A percentile compares a stretch with the other conserved stretches of the same genome.
phyloP scores from a whole-genome alignment of 2,113 vertebrate genomes.

The Silurus asotus region DNA sequence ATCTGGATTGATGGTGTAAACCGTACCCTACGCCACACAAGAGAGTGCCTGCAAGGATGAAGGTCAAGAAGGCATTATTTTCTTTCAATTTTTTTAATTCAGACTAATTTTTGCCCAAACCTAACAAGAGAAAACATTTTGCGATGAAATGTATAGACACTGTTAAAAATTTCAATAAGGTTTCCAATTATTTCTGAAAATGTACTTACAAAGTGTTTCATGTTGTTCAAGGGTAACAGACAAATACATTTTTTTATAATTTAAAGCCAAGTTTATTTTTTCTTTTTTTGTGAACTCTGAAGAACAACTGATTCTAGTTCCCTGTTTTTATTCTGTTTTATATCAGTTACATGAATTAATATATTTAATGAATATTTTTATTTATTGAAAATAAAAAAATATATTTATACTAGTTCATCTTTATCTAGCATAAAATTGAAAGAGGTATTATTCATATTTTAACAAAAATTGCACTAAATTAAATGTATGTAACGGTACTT shows the following conservation, averaged over 20 bases:
- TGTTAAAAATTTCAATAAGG: background rate
- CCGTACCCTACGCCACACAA: background rate
- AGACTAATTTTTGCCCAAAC: background rate
- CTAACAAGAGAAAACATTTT: background rate
- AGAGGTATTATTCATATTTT: background rate
- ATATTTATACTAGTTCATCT: background rate
- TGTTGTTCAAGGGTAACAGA: too few species aligned
- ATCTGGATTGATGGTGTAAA: constrained; percentile 15
- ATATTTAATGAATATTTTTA: too few species aligned
- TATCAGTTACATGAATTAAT: too few species aligned
- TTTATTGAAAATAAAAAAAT: background rate
- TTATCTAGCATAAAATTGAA: background rate
- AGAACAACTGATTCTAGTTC: too few species aligned
- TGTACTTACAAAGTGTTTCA: background rate
- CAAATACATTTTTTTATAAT: too few species aligned
- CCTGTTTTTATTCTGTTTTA: too few species aligned
- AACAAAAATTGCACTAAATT: too few species aligned
- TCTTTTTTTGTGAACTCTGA: too few species aligned
- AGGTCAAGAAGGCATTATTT: background rate
- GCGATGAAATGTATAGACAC: background rate
- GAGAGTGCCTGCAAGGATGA: background rate
- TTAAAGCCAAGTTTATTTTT: too few species aligned
- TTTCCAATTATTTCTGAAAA: background rate
- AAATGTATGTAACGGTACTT: background rate
- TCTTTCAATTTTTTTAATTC: background rate